Evolutionary conservation across 2,113 vertebrate species (phyloP).

Genomic region (Theristicus caerulescens): DNA sequence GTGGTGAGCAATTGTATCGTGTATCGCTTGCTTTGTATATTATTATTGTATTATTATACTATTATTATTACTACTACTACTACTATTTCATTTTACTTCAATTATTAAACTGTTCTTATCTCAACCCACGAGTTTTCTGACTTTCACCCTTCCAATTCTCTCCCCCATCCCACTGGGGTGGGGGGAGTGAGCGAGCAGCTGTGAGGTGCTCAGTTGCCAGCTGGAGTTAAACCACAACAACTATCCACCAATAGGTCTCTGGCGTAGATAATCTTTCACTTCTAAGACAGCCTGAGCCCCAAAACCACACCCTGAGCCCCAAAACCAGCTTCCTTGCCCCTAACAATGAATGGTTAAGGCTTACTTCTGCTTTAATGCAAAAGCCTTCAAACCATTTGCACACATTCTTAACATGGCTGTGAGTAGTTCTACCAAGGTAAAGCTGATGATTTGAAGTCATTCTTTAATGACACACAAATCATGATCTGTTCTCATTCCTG

Average conservation of each 20-base stretch:
- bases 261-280: not conserved
- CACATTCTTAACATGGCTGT: not conserved
- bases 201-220: too few species aligned
- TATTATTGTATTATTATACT: too few species aligned
- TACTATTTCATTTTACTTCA: too few species aligned
- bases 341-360: not conserved
- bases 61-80: too few species aligned
- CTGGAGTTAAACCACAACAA: too few species aligned
- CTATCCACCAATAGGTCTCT: not conserved
- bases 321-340: not conserved
- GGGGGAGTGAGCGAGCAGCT: too few species aligned
- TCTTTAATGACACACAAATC: not conserved
- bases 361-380: not conserved
- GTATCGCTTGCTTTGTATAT: too few species aligned
- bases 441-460: not conserved
- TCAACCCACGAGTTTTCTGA: too few species aligned
- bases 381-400: not conserved
- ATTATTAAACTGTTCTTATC: too few species aligned
- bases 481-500: not conserved
- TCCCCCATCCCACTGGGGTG: too few species aligned
- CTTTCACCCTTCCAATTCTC: too few species aligned
- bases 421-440: not conserved
- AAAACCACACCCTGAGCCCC: not conserved
- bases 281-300: not conserved
- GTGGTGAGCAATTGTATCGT: too few species aligned